Conservation (phyloP, 2,888 invertebrate genomes). For the Cephus sareptanus region DNA sequence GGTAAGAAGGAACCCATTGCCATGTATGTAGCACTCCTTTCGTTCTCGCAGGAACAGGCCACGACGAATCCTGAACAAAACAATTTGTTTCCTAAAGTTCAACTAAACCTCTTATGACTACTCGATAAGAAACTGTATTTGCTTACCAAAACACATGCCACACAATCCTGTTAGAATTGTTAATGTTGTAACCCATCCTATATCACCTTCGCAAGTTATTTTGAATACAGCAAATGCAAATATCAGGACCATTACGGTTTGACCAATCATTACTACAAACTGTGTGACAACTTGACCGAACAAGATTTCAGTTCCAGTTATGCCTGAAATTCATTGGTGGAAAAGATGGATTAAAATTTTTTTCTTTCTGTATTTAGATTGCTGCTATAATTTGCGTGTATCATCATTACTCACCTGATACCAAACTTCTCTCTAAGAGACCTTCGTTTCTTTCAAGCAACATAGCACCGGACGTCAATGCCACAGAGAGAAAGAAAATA, state of each 20-base stretch:
- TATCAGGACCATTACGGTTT: conserved; percentile 81
- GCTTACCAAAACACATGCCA: conserved; percentile 92
- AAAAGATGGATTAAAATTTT: neutral
- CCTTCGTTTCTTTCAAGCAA: conserved; percentile 90
- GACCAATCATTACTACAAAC: conserved; percentile 87
- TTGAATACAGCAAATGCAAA: conserved; percentile 83
- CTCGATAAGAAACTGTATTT: conserved; percentile 5
- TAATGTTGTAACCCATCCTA: conserved; percentile 79
- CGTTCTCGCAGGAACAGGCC: conserved; percentile 82
- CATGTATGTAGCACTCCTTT: conserved; percentile 86
- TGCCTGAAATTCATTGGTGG: conserved; percentile 55
- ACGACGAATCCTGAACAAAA: conserved; percentile 79
- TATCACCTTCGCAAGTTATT: conserved; percentile 80
- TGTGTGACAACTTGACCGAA: conserved; percentile 90
- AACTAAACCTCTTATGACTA: neutral
- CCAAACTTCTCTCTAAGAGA: conserved; percentile 87
- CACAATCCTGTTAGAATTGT: conserved; percentile 87
- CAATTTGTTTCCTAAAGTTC: neutral
- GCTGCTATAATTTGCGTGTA: neutral
- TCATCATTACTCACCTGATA: conserved; percentile 74
- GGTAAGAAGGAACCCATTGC: conserved; percentile 89
- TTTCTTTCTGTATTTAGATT: neutral
- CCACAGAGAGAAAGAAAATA: conserved; percentile 93
- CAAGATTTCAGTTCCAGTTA: conserved; percentile 83
- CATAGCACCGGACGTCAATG: conserved; percentile 91